phyloP scores from a whole-genome alignment of 2,888 invertebrate genomes.

The Chymomyza procnemis region DNA sequence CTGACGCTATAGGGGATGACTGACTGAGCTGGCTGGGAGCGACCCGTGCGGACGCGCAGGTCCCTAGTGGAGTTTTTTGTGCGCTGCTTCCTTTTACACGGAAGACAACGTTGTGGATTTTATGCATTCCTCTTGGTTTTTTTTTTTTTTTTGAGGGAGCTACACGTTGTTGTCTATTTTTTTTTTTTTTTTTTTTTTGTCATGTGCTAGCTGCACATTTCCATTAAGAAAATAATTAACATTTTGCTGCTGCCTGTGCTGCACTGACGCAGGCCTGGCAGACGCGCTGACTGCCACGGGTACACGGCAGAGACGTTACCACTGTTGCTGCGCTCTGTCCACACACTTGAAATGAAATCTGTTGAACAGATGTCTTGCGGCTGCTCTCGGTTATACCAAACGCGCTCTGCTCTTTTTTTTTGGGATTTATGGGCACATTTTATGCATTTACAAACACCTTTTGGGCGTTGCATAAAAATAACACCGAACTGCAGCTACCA shows the following conservation, averaged over 20 bases:
- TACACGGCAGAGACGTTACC: neutral
- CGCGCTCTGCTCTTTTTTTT: conserved; percentile 24
- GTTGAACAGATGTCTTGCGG: conserved; percentile 66
- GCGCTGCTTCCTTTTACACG: conserved; percentile 43
- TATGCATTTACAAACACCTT: conserved; percentile 66
- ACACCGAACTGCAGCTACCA: conserved; percentile 3
- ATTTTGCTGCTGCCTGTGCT: conserved; percentile 51
- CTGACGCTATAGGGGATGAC: conserved; percentile 12
- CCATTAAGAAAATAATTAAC: conserved; percentile 73
- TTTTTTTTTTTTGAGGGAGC: conserved; percentile 37
- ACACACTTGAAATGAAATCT: conserved; percentile 53
- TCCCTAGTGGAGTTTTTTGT: conserved; percentile 24
- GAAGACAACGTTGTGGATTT: conserved; percentile 48
- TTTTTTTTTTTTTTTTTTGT: conserved; percentile 46
- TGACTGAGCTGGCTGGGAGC: neutral
- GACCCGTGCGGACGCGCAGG: neutral
- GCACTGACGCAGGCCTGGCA: conserved; percentile 10
- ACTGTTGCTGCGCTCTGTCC: neutral
- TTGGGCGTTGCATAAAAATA: conserved; percentile 31
- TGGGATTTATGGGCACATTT: conserved; percentile 53
- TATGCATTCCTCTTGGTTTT: conserved; percentile 13
- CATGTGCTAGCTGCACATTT: conserved; percentile 60
- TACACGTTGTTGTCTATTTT: conserved; percentile 13
- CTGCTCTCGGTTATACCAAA: conserved; percentile 29
- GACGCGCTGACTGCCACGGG: conserved; percentile 24